phyloP scores from a whole-genome alignment of 2,113 vertebrate genomes.

The Dinomys branickii region DNA sequence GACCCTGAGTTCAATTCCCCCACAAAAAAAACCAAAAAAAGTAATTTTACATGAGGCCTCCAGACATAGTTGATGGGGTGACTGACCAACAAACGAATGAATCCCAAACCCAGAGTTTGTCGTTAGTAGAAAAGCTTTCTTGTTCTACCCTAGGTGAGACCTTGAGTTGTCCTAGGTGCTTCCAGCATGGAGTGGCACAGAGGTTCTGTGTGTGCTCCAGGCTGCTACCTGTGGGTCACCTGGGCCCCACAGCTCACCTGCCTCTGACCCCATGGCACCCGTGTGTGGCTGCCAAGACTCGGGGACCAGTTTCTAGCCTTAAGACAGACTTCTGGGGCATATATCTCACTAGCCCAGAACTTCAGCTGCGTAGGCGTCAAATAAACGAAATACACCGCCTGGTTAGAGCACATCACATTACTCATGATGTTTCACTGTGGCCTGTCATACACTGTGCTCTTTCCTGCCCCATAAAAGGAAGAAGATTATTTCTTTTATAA shows the following conservation, averaged over 20 bases:
- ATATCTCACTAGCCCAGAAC: not conserved
- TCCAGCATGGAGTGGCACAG: not conserved
- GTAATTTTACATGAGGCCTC: not conserved
- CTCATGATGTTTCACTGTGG: not conserved
- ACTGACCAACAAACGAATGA: not conserved
- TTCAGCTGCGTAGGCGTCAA: not conserved
- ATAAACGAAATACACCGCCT: not conserved
- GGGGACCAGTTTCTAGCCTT: not conserved
- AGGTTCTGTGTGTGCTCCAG: not conserved
- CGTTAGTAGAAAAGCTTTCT: not conserved
- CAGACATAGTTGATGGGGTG: not conserved
- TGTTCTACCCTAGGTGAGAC: not conserved
- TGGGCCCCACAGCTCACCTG: not conserved
- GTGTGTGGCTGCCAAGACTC: not conserved
- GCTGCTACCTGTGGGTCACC: rapidly evolving
- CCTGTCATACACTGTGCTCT: not conserved
- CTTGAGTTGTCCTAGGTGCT: not conserved
- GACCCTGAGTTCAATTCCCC: too few species aligned
- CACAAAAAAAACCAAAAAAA: not conserved
- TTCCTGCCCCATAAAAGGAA: not conserved
- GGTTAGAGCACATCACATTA: not conserved
- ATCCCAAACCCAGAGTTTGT: not conserved
- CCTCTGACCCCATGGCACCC: not conserved
- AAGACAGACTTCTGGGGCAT: not conserved
- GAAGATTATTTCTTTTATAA: not conserved